Conservation (phyloP, 2,113 vertebrate genomes). For the Saccopteryx leptura region DNA sequence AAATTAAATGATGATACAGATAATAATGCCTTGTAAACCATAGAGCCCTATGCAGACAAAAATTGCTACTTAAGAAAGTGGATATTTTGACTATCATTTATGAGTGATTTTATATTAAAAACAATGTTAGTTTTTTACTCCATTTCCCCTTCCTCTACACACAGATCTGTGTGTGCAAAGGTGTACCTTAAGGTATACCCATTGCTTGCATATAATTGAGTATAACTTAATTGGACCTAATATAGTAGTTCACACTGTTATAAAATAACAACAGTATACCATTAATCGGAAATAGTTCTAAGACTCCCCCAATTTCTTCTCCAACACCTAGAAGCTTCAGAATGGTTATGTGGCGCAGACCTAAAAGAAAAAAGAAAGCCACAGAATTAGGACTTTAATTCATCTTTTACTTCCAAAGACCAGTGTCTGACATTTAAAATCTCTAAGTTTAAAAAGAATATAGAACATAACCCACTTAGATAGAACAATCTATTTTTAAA, state of each 20-base stretch:
- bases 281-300: constrained; percentile 98
- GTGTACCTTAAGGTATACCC: background rate
- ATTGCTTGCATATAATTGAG: background rate
- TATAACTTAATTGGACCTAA: constrained; percentile 17
- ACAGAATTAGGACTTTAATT: constrained; percentile 5
- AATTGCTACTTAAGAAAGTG: constrained; percentile 6
- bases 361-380: constrained; percentile 85
- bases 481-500: constrained; percentile 34
- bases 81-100: background rate
- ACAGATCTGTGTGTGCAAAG: background rate
- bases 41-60: background rate
- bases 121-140: background rate
- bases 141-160: background rate
- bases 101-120: constrained; percentile 32
- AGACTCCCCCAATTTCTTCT: constrained; percentile 92
- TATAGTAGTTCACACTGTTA: background rate
- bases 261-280: constrained; percentile 89
- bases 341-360: constrained; percentile 96
- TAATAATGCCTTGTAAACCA: constrained; percentile 29
- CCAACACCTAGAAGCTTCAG: constrained; percentile 95
- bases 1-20: constrained; percentile 46
- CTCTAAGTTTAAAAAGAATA: constrained; percentile 38
- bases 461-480: background rate
- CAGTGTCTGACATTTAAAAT: background rate
- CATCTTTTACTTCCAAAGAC: constrained; percentile 22